phyloP scores from a whole-genome alignment of 2,888 invertebrate genomes.

The Parnassius apollo region DNA sequence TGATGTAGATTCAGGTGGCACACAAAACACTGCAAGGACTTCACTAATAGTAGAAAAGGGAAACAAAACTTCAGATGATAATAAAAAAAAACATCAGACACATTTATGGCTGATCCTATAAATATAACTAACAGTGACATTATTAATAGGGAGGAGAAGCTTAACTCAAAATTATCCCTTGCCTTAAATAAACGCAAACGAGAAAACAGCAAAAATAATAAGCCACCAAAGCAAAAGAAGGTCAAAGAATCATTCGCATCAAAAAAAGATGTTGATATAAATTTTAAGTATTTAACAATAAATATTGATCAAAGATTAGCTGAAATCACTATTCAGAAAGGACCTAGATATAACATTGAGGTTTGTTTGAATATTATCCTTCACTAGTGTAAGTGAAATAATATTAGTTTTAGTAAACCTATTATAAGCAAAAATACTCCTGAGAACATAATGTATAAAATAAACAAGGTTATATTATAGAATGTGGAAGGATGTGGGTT shows the following conservation, averaged over 20 bases:
- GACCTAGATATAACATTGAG: conserved; percentile 52
- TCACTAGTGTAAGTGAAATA: no score
- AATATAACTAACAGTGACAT: conserved; percentile 45
- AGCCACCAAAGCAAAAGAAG: conserved; percentile 61
- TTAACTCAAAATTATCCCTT: conserved; percentile 68
- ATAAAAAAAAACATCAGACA: conserved; percentile 33
- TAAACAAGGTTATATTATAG: no score
- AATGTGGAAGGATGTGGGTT: no score
- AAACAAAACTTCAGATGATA: conserved; percentile 33
- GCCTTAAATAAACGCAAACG: conserved; percentile 72
- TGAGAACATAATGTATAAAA: no score
- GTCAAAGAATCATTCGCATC: conserved; percentile 28
- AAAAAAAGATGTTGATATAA: conserved; percentile 33
- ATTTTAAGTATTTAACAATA: conserved; percentile 55
- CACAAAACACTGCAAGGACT: conserved; percentile 38
- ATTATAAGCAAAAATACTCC: no score
- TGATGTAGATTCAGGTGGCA: conserved; percentile 58
- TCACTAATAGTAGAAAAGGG: conserved; percentile 39
- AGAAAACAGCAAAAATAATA: conserved; percentile 57
- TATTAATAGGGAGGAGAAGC: conserved; percentile 70
- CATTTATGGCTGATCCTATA: conserved; percentile 45
- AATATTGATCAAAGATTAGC: conserved; percentile 60
- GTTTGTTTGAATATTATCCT: conserved; percentile 36
- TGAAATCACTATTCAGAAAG: conserved; percentile 60
- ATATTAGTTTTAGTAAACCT: no score